Conservation (phyloP, 2,888 invertebrate species). For the Scelioninae gen. 2 region DNA sequence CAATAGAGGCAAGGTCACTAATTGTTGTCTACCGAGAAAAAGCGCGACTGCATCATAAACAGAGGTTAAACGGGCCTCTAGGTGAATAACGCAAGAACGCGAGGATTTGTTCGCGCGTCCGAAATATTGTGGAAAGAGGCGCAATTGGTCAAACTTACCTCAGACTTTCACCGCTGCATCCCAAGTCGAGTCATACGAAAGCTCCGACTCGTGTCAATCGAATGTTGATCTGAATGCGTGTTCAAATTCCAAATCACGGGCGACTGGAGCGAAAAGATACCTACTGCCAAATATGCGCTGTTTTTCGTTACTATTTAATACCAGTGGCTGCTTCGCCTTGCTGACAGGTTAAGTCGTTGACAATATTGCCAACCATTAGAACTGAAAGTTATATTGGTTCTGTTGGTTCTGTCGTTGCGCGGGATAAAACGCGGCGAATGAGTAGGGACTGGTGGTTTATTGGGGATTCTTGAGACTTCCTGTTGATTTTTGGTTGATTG, state of each 20-base stretch:
- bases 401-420: too few relatives aligned
- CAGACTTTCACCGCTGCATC: constrained; percentile 72
- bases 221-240: constrained; percentile 39
- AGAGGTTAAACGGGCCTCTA: too few relatives aligned
- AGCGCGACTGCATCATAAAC: too few relatives aligned
- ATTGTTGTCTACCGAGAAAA: too few relatives aligned
- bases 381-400: not conserved
- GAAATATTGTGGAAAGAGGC: constrained; percentile 1
- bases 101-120: not conserved
- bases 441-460: too few relatives aligned
- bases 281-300: constrained; percentile 13
- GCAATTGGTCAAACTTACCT: constrained; percentile 57
- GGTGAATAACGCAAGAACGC: too few relatives aligned
- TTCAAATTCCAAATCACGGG: constrained; percentile 6
- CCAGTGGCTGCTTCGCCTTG: constrained; percentile 60
- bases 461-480: too few relatives aligned
- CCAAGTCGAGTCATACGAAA: constrained; percentile 64
- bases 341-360: constrained; percentile 68
- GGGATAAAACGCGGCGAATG: too few relatives aligned
- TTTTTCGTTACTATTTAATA: constrained; percentile 20
- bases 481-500: too few relatives aligned
- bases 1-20: too few relatives aligned
- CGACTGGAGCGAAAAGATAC: not conserved
- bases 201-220: constrained; percentile 50
- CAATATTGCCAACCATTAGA: constrained; percentile 7